Evolutionary conservation across 2,797 vertebrate species (phyloP).

Genomic region (Botia kubotai): DNA sequence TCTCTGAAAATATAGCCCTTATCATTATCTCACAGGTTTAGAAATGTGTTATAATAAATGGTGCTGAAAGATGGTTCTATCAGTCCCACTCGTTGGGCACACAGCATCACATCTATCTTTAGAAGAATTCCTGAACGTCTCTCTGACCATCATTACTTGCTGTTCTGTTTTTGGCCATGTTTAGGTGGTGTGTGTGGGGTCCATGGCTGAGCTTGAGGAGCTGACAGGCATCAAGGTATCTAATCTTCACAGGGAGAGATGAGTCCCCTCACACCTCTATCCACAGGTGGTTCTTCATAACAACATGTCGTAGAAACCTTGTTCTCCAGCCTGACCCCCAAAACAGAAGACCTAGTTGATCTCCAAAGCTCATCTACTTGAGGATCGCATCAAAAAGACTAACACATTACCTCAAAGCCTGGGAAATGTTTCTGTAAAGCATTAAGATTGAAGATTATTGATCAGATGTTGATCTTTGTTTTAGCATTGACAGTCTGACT

Average conservation of each 20-base stretch:
- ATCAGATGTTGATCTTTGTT: constrained; percentile 21
- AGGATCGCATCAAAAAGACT: no score
- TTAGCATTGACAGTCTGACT: constrained; percentile 86
- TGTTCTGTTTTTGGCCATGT: constrained; percentile 15
- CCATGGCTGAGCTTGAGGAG: constrained; percentile 89
- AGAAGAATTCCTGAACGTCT: background rate
- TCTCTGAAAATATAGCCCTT: no score
- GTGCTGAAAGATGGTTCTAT: background rate
- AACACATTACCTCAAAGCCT: no score
- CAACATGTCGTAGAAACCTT: background rate
- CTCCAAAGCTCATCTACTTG: no score
- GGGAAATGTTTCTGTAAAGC: no score
- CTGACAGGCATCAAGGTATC: constrained; percentile 85
- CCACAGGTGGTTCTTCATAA: constrained; percentile 17
- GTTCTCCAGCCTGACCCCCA: background rate
- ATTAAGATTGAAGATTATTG: background rate
- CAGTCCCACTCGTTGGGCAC: background rate
- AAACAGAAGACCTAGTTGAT: background rate
- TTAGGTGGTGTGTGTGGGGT: constrained; percentile 94
- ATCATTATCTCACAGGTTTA: no score
- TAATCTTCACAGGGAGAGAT: constrained; percentile 97
- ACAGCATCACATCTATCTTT: background rate
- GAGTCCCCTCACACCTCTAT: constrained; percentile 59
- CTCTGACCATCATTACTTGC: background rate
- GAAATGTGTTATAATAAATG: no score